A percentile compares a stretch with the other conserved stretches of the same genome.
phyloP scores from a whole-genome alignment of 1,140 invertebrate species.

The Platyscapa corneri region DNA sequence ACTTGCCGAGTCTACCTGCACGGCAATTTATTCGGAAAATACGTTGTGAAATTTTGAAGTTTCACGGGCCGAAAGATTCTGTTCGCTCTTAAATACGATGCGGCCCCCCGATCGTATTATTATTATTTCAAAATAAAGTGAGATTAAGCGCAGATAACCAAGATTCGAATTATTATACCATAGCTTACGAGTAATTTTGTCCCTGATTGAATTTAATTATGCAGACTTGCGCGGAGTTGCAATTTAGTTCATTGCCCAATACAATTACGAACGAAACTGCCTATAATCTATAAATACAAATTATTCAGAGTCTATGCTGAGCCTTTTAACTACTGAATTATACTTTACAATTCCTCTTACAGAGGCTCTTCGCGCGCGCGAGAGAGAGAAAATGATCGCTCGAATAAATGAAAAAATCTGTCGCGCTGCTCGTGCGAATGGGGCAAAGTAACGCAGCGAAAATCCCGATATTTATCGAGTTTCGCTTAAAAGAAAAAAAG shows the following conservation, averaged over 20 bases:
- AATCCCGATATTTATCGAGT: no score
- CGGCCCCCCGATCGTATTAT: no score
- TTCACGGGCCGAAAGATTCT: no score
- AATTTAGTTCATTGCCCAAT: not conserved
- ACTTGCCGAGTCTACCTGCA: no score
- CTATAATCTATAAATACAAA: not conserved
- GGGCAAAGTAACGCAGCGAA: no score
- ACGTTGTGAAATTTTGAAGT: no score
- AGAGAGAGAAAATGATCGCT: no score
- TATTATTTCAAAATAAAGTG: not conserved
- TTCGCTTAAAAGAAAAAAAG: no score
- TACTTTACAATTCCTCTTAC: not conserved
- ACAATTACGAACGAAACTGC: not conserved
- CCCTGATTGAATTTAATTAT: not conserved
- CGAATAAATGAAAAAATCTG: not conserved
- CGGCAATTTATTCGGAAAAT: no score
- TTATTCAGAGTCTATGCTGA: not conserved
- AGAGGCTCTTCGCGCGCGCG: no score
- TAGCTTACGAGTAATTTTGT: not conserved
- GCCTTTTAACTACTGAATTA: not conserved
- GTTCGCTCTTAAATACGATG: no score
- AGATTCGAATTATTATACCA: not conserved
- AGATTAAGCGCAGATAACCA: not conserved
- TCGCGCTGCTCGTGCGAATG: no score
- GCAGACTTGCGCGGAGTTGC: not conserved